phyloP scores from a whole-genome alignment of 2,113 vertebrate species.

The Melanostigma gelatinosum region DNA sequence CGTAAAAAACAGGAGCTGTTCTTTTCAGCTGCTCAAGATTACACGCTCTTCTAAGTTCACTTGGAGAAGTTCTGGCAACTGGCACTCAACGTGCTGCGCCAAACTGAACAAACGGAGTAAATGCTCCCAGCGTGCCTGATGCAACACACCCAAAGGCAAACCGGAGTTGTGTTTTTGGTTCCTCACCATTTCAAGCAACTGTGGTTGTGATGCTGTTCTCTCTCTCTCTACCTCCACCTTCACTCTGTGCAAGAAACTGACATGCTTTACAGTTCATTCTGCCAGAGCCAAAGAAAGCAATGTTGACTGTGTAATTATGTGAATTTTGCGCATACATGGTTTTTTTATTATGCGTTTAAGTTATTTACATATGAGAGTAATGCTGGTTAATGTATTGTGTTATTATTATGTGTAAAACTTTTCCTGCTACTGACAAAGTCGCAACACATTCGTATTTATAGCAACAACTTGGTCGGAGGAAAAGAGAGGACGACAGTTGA shows the following conservation, averaged over 20 bases:
- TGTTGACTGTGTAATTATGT: conserved; percentile 24
- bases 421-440: conserved; percentile 8
- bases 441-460: not conserved
- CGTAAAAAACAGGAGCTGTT: not conserved
- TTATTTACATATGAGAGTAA: conserved; percentile 52
- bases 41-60: not conserved
- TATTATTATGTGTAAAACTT: conserved; percentile 10
- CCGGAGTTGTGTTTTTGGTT: not conserved
- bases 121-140: not conserved
- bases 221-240: not conserved
- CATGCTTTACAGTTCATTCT: not conserved
- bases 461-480: not conserved
- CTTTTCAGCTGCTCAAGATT: not conserved
- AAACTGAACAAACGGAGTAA: not conserved
- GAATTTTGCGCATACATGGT: conserved; percentile 48
- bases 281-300: conserved; percentile 16
- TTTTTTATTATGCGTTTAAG: conserved; percentile 34
- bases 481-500: not conserved
- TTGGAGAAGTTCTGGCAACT: not conserved
- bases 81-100: not conserved
- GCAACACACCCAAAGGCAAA: not conserved
- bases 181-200: not conserved
- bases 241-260: not conserved
- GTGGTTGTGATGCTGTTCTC: not conserved
- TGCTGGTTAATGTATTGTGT: conserved; percentile 10